Evolutionary conservation across 2,888 invertebrate genomes (phyloP).

Genomic region (Latrodectus elegans): DNA sequence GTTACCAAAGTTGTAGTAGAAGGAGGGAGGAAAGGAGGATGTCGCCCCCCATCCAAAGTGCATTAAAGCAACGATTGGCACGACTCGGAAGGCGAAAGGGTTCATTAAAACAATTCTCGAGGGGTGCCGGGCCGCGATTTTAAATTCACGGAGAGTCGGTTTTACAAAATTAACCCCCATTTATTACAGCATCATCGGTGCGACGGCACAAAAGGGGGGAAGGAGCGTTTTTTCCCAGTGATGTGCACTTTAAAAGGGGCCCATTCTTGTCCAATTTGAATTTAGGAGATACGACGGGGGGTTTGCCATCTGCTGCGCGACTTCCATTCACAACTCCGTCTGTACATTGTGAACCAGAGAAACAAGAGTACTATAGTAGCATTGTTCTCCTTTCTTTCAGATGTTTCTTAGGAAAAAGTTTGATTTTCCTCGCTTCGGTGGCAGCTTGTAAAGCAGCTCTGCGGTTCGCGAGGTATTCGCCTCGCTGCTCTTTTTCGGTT

Average conservation of each 20-base stretch:
- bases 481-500: constrained; percentile 1
- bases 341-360: background rate
- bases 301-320: constrained; percentile 39
- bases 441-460: background rate
- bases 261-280: constrained; percentile 65
- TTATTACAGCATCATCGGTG: constrained; percentile 43
- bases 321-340: background rate
- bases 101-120: constrained; percentile 50
- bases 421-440: background rate
- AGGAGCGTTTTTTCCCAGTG: constrained; percentile 18
- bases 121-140: constrained; percentile 12
- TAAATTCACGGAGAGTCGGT: constrained; percentile 29
- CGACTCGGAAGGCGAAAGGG: background rate
- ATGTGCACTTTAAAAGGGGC: constrained; percentile 44
- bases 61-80: background rate
- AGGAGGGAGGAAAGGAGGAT: background rate
- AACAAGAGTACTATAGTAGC: background rate
- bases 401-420: background rate
- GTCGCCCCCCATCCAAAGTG: background rate
- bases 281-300: constrained; percentile 45
- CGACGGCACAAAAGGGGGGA: constrained; percentile 39
- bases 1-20: background rate
- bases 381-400: background rate
- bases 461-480: background rate
- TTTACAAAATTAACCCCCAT: constrained; percentile 68